These are phyloP conservation scores for Varanus komodoensis DNA, from an alignment of 2,113 vertebrate genomes.

Conservation along the genomic window DNA sequence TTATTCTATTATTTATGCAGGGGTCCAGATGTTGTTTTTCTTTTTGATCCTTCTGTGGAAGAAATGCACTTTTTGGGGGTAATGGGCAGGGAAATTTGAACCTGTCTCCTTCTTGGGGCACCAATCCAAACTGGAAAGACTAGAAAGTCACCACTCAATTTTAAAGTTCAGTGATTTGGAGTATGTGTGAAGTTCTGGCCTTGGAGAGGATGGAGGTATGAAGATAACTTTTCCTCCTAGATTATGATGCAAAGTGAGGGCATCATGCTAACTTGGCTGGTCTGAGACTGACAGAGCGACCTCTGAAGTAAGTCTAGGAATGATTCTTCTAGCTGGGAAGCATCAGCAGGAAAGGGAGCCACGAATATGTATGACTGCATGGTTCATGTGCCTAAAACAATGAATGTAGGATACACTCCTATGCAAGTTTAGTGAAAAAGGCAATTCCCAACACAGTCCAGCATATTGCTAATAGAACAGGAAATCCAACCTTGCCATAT, in stretches of 20 bases:
- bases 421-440: too few relatives aligned
- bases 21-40: too few relatives aligned
- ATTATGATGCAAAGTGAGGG: background rate
- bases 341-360: background rate
- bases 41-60: too few relatives aligned
- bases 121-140: background rate
- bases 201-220: background rate
- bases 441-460: too few relatives aligned
- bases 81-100: too few relatives aligned
- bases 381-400: background rate
- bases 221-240: background rate
- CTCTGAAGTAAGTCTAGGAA: background rate
- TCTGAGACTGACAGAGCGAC: background rate
- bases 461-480: background rate
- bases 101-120: too few relatives aligned
- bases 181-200: background rate
- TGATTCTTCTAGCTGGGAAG: background rate
- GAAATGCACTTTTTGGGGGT: too few relatives aligned
- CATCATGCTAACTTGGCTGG: background rate
- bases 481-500: background rate
- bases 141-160: background rate
- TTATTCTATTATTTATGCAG: too few relatives aligned
- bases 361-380: background rate
- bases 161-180: constrained; percentile 5
- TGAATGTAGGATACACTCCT: background rate